Evolutionary conservation across 2,888 invertebrate genomes (phyloP).

Genomic region (Ornithoptera priamus): DNA sequence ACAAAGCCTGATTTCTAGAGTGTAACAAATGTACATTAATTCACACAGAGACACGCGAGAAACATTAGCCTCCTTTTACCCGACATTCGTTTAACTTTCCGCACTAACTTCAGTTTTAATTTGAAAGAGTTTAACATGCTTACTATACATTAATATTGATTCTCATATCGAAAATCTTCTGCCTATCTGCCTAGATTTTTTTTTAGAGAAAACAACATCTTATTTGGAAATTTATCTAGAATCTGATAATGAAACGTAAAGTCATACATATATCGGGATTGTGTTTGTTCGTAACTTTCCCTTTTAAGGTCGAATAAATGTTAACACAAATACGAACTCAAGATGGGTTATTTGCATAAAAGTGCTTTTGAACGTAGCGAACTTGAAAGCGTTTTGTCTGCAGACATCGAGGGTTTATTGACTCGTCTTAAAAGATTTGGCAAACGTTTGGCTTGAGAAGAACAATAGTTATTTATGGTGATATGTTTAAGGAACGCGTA

Average conservation of each 20-base stretch:
- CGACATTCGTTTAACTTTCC: conserved; percentile 23
- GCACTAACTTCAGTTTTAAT: conserved; percentile 13
- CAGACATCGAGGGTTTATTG: conserved; percentile 19
- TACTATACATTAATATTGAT: background rate
- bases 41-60: conserved; percentile 18
- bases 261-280: background rate
- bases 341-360: conserved; percentile 17
- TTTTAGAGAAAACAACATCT: background rate
- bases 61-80: conserved; percentile 28
- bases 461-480: conserved; percentile 15
- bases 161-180: background rate
- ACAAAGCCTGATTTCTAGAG: conserved; percentile 19
- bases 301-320: conserved; percentile 1
- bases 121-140: conserved; percentile 1
- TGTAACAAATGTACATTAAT: conserved; percentile 22
- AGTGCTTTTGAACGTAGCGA: conserved; percentile 9
- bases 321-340: conserved; percentile 5
- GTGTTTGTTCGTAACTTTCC: conserved; percentile 5
- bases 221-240: no score
- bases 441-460: conserved; percentile 9
- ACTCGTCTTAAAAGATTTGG: conserved; percentile 19
- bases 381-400: conserved; percentile 16
- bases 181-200: background rate
- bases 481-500: background rate
- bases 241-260: no score